Conservation (phyloP, 2,797 vertebrate species). For the Micrastur ruficollis region DNA sequence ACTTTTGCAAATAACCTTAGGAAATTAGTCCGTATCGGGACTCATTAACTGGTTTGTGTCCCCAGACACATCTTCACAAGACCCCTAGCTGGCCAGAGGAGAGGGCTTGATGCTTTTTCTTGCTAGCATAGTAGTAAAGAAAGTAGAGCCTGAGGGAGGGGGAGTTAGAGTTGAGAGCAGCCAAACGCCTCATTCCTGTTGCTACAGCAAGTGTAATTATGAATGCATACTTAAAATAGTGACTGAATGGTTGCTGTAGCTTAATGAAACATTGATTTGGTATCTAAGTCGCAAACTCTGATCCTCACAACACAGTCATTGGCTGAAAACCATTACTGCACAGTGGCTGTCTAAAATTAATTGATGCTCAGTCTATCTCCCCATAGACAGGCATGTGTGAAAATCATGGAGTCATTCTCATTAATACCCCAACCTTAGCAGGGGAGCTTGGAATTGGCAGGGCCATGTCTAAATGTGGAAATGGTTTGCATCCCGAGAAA, state of each 20-base stretch:
- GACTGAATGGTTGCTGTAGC: neutral
- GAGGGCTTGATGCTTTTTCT: neutral
- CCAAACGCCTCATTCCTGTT: neutral
- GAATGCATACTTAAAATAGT: neutral
- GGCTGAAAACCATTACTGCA: neutral
- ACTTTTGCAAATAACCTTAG: neutral
- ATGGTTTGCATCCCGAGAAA: neutral
- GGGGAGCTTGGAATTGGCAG: neutral
- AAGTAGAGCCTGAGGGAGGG: neutral
- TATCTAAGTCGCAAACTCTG: neutral
- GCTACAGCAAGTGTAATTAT: neutral
- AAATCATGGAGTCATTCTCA: neutral
- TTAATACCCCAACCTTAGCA: neutral
- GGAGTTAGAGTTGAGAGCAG: neutral
- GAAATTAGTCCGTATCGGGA: neutral
- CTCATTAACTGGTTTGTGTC: neutral
- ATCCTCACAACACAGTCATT: neutral
- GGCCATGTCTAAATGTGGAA: neutral
- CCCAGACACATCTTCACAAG: neutral
- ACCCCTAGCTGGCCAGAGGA: neutral
- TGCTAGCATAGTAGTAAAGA: neutral
- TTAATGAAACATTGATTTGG: neutral
- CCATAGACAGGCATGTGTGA: neutral
- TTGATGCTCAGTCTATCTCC: neutral
- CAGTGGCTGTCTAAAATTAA: slow-evolving; percentile 12